Conservation (phyloP, 1,140 invertebrate genomes). For the Lordiphosa collinella region DNA sequence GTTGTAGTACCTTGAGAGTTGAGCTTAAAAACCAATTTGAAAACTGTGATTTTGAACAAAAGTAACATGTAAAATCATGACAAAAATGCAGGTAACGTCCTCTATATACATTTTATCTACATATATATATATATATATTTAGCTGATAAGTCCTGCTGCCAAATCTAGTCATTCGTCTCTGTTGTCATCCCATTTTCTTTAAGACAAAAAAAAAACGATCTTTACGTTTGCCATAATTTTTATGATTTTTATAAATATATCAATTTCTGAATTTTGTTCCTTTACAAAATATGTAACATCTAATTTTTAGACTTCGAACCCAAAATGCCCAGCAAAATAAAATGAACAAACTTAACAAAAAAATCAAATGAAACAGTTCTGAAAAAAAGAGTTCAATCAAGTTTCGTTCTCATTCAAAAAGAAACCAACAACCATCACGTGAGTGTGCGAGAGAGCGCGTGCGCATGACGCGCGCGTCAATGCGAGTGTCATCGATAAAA, state of each 20-base stretch:
- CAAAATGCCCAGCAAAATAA: no score
- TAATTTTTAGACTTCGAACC: slow-evolving; percentile 12
- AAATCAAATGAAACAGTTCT: slow-evolving; percentile 23
- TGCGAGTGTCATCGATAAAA: background rate
- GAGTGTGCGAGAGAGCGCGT: no score
- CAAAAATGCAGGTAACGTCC: slow-evolving; percentile 30
- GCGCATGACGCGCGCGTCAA: slow-evolving; percentile 19
- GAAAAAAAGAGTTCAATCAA: slow-evolving; percentile 1
- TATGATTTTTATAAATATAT: slow-evolving; percentile 2
- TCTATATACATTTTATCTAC: background rate
- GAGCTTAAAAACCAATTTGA: slow-evolving; percentile 29
- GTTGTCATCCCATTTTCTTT: background rate
- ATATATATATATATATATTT: slow-evolving; percentile 3
- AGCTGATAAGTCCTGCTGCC: slow-evolving; percentile 1
- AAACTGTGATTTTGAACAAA: slow-evolving; percentile 38
- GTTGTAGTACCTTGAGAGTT: slow-evolving; percentile 2
- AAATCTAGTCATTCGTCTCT: slow-evolving; percentile 1
- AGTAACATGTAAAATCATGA: slow-evolving; percentile 42
- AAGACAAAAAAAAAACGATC: background rate
- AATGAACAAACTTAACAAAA: slow-evolving; percentile 1
- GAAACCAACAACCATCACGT: background rate
- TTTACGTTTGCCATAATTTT: background rate
- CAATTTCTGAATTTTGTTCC: slow-evolving; percentile 7
- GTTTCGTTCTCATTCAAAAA: slow-evolving; percentile 28
- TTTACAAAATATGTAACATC: slow-evolving; percentile 12